Conservation (phyloP, 2,797 vertebrate genomes). For the Danio tinwini region DNA sequence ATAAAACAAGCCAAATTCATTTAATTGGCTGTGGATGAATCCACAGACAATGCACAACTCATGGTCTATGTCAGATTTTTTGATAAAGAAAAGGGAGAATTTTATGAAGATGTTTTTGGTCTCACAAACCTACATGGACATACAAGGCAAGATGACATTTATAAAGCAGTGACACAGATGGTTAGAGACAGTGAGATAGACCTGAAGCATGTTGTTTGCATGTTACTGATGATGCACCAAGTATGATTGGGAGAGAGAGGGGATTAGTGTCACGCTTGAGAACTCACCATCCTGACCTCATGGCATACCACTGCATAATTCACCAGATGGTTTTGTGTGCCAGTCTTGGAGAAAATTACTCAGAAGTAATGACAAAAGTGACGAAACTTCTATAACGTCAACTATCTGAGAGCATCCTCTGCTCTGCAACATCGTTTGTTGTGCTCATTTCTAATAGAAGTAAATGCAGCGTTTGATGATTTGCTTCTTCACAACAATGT, state of each 20-base stretch:
- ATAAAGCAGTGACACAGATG: constrained; percentile 43
- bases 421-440: constrained; percentile 49
- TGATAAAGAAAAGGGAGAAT: constrained; percentile 15
- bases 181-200: constrained; percentile 45
- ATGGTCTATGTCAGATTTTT: constrained; percentile 40
- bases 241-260: constrained; percentile 53
- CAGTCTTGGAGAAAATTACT: too few species aligned
- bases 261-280: constrained; percentile 42
- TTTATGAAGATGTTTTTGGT: constrained; percentile 36
- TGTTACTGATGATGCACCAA: too few species aligned
- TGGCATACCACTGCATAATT: constrained; percentile 52
- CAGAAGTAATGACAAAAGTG: constrained; percentile 35
- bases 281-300: constrained; percentile 46
- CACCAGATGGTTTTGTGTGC: constrained; percentile 47
- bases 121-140: constrained; percentile 21
- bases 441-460: constrained; percentile 14
- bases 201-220: constrained; percentile 48
- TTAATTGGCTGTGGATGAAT: constrained; percentile 41
- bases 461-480: constrained; percentile 40
- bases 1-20: constrained; percentile 37
- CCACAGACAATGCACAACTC: constrained; percentile 41
- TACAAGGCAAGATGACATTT: constrained; percentile 31
- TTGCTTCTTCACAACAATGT: too few species aligned
- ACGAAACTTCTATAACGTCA: constrained; percentile 45
- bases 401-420: constrained; percentile 48